phyloP scores from a whole-genome alignment of 2,888 invertebrate genomes.

The Apotomis capreana region DNA sequence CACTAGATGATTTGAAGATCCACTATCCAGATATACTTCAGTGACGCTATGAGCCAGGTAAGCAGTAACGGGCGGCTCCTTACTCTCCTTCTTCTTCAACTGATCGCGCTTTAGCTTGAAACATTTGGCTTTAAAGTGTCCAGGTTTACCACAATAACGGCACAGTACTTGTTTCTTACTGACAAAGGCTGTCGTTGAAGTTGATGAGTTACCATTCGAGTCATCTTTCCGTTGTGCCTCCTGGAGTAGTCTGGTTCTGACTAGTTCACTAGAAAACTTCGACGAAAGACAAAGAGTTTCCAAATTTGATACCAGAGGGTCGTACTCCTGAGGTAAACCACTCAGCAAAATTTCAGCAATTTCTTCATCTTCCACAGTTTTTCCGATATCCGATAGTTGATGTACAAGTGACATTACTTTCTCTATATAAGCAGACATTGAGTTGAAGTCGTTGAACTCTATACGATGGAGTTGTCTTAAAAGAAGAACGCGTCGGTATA shows the following conservation, averaged over 20 bases:
- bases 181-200: conserved; percentile 1
- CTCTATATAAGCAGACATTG: too few species aligned
- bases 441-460: too few species aligned
- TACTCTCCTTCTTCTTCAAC: not conserved
- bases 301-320: conserved; percentile 2
- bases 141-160: not conserved
- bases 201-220: too few species aligned
- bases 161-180: not conserved
- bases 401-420: too few species aligned
- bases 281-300: conserved; percentile 7
- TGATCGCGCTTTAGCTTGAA: not conserved
- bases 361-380: conserved; percentile 5
- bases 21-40: not conserved
- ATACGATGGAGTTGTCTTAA: too few species aligned
- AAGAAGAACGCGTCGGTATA: too few species aligned
- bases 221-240: conserved; percentile 3
- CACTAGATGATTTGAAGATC: too few species aligned
- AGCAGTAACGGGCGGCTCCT: not conserved
- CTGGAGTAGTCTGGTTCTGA: conserved; percentile 3
- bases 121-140: not conserved
- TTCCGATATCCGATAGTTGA: too few species aligned
- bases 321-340: conserved; percentile 7
- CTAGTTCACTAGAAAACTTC: conserved; percentile 2
- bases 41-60: not conserved
- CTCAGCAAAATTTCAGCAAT: conserved; percentile 5